phyloP scores from a whole-genome alignment of 2,888 invertebrate genomes.

The Coenonympha arcania region DNA sequence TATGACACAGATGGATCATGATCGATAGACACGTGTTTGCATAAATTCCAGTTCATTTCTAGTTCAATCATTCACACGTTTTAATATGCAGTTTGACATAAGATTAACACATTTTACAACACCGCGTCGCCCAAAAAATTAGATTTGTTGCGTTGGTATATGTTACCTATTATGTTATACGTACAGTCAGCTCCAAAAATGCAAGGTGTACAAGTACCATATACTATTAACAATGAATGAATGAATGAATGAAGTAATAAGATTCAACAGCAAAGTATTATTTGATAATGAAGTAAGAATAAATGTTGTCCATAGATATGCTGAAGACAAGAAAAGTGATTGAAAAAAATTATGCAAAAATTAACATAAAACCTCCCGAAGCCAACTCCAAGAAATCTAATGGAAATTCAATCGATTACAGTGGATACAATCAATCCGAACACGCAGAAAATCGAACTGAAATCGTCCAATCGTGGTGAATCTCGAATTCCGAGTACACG shows the following conservation, averaged over 20 bases:
- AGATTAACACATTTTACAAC: not conserved
- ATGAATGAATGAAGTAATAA: no score
- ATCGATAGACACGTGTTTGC: slow-evolving; percentile 16
- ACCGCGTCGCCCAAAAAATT: no score
- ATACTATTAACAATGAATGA: no score
- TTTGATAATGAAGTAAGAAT: no score
- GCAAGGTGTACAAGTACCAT: no score
- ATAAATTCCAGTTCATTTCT: slow-evolving; percentile 4
- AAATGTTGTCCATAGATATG: no score
- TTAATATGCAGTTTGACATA: not conserved
- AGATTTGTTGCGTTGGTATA: no score
- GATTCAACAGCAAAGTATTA: no score
- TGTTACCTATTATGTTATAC: no score
- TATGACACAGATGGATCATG: slow-evolving; percentile 32
- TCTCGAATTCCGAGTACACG: slow-evolving; percentile 68
- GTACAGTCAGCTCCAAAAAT: no score
- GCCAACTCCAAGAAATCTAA: slow-evolving; percentile 11
- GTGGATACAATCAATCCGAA: slow-evolving; percentile 67
- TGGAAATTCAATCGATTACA: slow-evolving; percentile 41
- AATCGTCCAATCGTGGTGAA: slow-evolving; percentile 71
- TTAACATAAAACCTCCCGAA: not conserved
- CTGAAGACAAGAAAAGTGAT: not conserved
- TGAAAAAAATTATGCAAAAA: slow-evolving; percentile 8
- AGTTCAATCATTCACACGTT: not conserved
- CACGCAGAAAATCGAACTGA: slow-evolving; percentile 72